Conservation (phyloP, 2,797 vertebrate genomes). For the Xerus rutilus region DNA sequence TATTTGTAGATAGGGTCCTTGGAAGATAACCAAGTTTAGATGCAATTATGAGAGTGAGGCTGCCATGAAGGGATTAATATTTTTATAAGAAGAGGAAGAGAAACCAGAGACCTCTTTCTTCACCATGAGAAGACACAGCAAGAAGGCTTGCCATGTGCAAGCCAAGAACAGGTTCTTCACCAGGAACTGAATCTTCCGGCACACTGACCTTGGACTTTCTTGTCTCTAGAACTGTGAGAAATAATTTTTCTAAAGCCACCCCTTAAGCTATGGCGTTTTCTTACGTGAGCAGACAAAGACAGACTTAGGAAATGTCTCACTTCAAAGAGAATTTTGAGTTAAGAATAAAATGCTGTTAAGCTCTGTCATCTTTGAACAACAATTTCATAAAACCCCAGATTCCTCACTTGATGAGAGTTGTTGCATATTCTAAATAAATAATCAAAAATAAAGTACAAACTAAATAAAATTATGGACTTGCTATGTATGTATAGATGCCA, state of each 20-base stretch:
- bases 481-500: background rate
- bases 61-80: background rate
- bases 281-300: background rate
- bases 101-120: background rate
- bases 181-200: background rate
- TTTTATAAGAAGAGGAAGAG: slow-evolving; percentile 2
- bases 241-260: background rate
- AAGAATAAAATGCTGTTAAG: slow-evolving; percentile 11
- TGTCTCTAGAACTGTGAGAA: background rate
- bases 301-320: background rate
- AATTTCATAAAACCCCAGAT: background rate
- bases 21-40: background rate
- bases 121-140: background rate
- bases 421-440: slow-evolving; percentile 3
- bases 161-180: background rate
- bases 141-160: background rate
- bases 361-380: slow-evolving; percentile 35
- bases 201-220: background rate
- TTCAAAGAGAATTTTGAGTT: background rate
- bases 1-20: background rate
- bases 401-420: background rate
- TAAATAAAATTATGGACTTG: background rate
- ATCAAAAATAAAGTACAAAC: background rate
- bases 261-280: background rate
- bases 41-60: background rate